Percentiles rank a stretch among this genome's conserved stretches.
These are phyloP conservation scores for Drosophila mimetica DNA, from an alignment of 2,888 invertebrate genomes.

Conservation along the genomic window DNA sequence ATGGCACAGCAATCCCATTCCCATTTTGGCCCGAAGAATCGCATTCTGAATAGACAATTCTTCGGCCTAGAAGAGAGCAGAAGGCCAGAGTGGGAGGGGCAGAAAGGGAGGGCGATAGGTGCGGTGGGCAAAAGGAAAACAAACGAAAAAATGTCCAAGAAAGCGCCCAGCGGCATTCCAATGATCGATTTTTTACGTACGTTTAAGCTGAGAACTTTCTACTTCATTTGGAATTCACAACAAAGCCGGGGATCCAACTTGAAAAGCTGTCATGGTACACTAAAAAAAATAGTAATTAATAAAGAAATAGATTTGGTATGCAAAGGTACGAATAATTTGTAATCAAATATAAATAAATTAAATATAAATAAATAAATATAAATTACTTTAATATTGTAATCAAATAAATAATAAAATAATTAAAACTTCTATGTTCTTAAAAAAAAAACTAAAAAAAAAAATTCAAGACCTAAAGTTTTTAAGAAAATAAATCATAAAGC, in stretches of 20 bases:
- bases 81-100: neutral
- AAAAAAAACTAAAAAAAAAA: too few species aligned
- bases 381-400: too few species aligned
- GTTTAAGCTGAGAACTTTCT: conserved; percentile 66
- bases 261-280: conserved; percentile 4
- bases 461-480: too few species aligned
- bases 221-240: conserved; percentile 73
- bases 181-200: conserved; percentile 48
- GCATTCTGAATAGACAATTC: conserved; percentile 59
- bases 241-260: conserved; percentile 24
- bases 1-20: conserved; percentile 16
- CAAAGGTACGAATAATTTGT: neutral
- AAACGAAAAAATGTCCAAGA: conserved; percentile 45
- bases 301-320: neutral
- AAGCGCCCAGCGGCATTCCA: conserved; percentile 60
- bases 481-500: neutral
- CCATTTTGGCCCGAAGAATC: conserved; percentile 31
- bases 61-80: neutral
- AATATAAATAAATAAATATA: too few species aligned
- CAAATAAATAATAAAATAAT: too few species aligned
- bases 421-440: too few species aligned
- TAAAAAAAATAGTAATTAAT: neutral
- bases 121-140: neutral
- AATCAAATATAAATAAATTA: too few species aligned
- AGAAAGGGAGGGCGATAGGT: conserved; percentile 5